These are phyloP conservation scores for Pseudococcus jackbeardsleyi DNA, from an alignment of 2,888 invertebrate genomes.

Conservation along the genomic window DNA sequence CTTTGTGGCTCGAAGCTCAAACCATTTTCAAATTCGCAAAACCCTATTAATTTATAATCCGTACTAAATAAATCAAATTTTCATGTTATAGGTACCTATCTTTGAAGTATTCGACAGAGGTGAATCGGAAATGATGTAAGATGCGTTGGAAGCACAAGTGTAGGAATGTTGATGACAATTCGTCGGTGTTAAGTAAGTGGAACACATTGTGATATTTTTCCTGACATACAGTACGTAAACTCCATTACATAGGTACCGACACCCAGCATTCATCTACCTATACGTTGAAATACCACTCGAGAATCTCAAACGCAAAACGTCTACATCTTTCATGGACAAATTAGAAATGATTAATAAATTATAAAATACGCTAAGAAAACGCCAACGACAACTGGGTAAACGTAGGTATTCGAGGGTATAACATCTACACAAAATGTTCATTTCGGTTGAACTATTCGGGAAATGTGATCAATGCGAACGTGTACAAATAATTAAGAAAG, in stretches of 20 bases:
- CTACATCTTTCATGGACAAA: not conserved
- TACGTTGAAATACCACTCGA: too few species aligned
- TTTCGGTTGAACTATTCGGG: conserved; percentile 28
- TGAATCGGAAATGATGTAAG: not conserved
- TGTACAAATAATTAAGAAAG: conserved; percentile 41
- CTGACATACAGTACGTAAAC: not conserved
- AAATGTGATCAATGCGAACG: conserved; percentile 17
- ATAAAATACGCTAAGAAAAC: not conserved
- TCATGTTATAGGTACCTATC: not conserved
- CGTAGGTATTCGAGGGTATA: not conserved
- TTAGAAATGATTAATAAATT: conserved; percentile 1
- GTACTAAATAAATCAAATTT: not conserved
- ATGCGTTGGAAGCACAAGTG: conserved; percentile 5
- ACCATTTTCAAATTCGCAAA: too few species aligned
- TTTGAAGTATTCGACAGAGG: not conserved
- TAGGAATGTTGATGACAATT: not conserved
- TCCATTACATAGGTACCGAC: too few species aligned
- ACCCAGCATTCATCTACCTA: too few species aligned
- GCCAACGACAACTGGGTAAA: not conserved
- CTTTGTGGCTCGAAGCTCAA: too few species aligned
- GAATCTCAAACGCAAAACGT: too few species aligned
- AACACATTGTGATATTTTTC: not conserved
- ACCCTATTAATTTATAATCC: too few species aligned
- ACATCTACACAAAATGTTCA: conserved; percentile 27
- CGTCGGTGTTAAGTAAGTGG: not conserved